Evolutionary conservation across 2,113 vertebrate genomes (phyloP).

Genomic region (Perca fluviatilis): DNA sequence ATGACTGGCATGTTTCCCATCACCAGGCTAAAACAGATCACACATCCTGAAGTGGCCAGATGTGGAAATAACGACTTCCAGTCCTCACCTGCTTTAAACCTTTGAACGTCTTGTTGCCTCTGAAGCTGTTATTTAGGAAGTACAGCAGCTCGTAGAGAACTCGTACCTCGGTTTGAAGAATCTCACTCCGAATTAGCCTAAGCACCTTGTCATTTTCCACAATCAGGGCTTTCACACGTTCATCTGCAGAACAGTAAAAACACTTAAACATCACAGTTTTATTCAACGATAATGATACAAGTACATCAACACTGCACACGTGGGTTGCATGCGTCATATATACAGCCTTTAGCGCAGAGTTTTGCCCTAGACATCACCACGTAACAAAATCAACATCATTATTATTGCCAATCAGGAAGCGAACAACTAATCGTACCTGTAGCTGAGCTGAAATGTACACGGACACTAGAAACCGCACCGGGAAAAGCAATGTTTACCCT

Average conservation of each 20-base stretch:
- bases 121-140: constrained; percentile 72
- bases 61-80: no score
- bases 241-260: constrained; percentile 33
- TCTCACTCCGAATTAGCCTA: constrained; percentile 65
- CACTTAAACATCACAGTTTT: not conserved
- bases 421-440: constrained; percentile 41
- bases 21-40: not conserved
- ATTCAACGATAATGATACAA: not conserved
- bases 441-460: constrained; percentile 4
- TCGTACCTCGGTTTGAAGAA: constrained; percentile 81
- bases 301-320: constrained; percentile 21
- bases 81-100: constrained; percentile 79
- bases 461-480: constrained; percentile 49
- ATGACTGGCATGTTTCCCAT: not conserved
- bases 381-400: fast-evolving
- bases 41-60: no score
- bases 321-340: not conserved
- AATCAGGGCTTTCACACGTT: constrained; percentile 1
- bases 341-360: no score
- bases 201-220: constrained; percentile 49
- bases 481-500: constrained; percentile 62
- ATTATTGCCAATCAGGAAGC: no score
- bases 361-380: not conserved
- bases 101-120: constrained; percentile 79
- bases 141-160: constrained; percentile 80